Base-by-base conservation (phyloP, 2,888 invertebrate species). In the Drosophila lacicola region DNA sequence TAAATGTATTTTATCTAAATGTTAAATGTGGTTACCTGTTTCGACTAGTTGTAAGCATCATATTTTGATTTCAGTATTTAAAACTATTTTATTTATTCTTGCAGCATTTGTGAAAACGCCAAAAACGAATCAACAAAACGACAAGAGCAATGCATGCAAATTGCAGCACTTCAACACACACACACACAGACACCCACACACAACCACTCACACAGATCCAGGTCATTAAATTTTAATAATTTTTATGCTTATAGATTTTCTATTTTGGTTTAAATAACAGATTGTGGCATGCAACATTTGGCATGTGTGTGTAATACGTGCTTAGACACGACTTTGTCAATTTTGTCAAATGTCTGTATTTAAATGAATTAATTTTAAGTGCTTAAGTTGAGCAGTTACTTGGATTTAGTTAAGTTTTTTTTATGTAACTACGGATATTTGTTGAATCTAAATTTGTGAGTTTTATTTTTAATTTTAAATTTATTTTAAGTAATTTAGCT, bases 401-500 rank as follows among this genome's bases (percentile, higher is more conserved):
- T 63, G 70, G 68, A 72, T 66, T 75, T 82, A 82, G 78, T 71
- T 74, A 70, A 8, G 63, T 62, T 72, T 69, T 67, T 14, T 53
- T 53, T 41, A 17, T 41, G 29, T 54, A 57, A 21, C 17, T 64
- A 49, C 47, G 17, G 39, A 63, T 70, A 72, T 74, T 82, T 83
- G 82, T 86, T 83, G 74, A 83, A 86, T 83, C 72, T 77, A 86
- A 81, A 79, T 79, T 78, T 74, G 66, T 76, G 70, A 80, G 70
- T 82, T 82, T 72, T 68, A 83, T 77, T 70, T 73, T 61, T 81
- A 73, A 68, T 65, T 71, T 69, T 65, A 62, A 66, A 44, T 39
- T 56, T 64, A 44, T 63, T 60, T 66, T 73, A 78, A 51, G 49
- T 33, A 58, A 63, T 62, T 65, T 46, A 74, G 45, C 33, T 61